These are phyloP conservation scores for Noctilio leporinus DNA, from an alignment of 2,113 vertebrate species.

Conservation along the genomic window DNA sequence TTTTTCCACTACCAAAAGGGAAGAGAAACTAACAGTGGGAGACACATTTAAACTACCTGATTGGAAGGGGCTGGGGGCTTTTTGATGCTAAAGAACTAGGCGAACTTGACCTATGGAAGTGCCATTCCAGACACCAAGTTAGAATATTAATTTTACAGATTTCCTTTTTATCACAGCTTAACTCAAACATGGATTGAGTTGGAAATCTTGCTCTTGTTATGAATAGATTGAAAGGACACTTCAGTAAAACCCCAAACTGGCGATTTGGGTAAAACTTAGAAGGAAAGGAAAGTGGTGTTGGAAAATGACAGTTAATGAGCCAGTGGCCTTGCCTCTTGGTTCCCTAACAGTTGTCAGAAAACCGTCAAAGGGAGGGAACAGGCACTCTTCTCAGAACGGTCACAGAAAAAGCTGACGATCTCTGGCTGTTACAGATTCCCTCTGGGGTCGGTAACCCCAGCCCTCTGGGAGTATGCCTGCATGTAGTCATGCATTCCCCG, in stretches of 20 bases:
- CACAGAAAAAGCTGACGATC: conserved; percentile 19
- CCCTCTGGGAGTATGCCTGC: neutral
- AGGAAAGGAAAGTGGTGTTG: conserved; percentile 5
- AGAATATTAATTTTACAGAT: neutral
- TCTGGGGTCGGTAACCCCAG: neutral
- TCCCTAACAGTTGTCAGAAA: conserved; percentile 40
- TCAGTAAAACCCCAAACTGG: neutral
- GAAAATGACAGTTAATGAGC: conserved; percentile 17
- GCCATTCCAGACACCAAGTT: neutral
- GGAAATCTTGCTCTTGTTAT: conserved; percentile 29
- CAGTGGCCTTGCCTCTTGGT: conserved; percentile 26
- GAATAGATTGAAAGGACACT: neutral
- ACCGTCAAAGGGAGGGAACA: neutral
- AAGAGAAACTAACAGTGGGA: conserved; percentile 25
- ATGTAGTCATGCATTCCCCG: neutral
- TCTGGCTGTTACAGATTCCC: neutral
- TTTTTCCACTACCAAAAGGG: neutral
- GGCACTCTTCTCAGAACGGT: neutral
- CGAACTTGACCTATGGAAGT: conserved; percentile 43
- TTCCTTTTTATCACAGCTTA: conserved; percentile 22
- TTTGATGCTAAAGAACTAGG: neutral
- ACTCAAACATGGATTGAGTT: neutral
- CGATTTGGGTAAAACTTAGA: conserved; percentile 5
- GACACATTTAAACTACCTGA: conserved; percentile 9
- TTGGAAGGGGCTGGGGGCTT: neutral